These are phyloP conservation scores for Saxicola maurus DNA, from an alignment of 2,797 vertebrate genomes.

Conservation along the genomic window DNA sequence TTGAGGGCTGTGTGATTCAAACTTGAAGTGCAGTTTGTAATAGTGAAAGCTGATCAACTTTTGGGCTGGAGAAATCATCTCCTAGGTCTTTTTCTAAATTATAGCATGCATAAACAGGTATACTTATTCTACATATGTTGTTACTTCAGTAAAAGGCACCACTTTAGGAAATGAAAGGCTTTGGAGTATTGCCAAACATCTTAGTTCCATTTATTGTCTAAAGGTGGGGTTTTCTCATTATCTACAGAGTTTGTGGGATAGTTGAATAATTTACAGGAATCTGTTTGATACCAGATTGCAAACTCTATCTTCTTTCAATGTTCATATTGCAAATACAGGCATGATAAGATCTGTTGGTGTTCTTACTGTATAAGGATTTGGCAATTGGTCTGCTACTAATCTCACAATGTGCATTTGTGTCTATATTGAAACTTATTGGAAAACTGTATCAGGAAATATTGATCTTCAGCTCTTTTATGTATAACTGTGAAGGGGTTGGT, in stretches of 20 bases:
- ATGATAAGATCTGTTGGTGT: background rate
- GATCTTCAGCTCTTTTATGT: conserved; percentile 4
- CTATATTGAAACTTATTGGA: conserved; percentile 18
- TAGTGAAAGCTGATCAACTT: conserved; percentile 10
- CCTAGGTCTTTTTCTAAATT: conserved; percentile 40
- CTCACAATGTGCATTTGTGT: background rate
- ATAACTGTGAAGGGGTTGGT: background rate
- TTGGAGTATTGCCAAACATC: background rate
- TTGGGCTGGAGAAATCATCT: conserved; percentile 2
- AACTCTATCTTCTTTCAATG: background rate
- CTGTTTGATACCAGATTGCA: background rate
- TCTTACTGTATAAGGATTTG: background rate
- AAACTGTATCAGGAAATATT: background rate
- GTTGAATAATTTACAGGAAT: conserved; percentile 20
- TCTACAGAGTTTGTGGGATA: background rate
- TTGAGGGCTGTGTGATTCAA: background rate
- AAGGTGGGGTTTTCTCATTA: conserved; percentile 6
- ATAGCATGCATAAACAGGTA: conserved; percentile 32
- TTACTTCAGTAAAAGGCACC: conserved; percentile 44
- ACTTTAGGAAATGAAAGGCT: conserved; percentile 55
- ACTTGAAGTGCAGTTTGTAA: background rate
- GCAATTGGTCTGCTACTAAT: background rate
- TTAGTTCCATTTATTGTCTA: conserved; percentile 14
- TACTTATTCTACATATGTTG: conserved; percentile 8
- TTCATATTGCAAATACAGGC: background rate